phyloP scores from a whole-genome alignment of 1,140 invertebrate genomes.

The Bombus superbus region DNA sequence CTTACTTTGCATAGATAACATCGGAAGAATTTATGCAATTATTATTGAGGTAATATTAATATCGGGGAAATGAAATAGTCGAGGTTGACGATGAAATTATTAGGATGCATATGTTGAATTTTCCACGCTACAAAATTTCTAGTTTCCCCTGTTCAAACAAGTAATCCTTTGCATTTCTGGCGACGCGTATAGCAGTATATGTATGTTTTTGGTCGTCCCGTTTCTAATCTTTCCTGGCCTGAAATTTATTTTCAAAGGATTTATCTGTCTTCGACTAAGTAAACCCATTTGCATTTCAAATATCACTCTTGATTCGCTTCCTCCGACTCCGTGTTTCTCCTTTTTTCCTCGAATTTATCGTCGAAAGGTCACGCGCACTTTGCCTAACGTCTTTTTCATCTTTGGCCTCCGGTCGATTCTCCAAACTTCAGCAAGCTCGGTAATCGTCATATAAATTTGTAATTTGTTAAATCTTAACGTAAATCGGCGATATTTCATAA shows the following conservation, averaged over 20 bases:
- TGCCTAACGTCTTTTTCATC: not conserved
- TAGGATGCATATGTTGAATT: slow-evolving; percentile 26
- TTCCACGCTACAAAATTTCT: not conserved
- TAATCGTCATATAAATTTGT: not conserved
- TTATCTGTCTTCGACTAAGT: slow-evolving; percentile 34
- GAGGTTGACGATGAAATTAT: slow-evolving; percentile 39
- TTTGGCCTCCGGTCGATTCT: not conserved
- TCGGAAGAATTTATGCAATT: not conserved
- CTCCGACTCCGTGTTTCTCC: not conserved
- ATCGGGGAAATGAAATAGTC: not conserved
- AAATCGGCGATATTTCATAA: too few relatives aligned
- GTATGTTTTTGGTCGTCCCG: slow-evolving; percentile 4
- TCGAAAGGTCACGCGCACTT: slow-evolving; percentile 8
- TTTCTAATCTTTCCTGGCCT: slow-evolving; percentile 15
- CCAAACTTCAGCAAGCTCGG: not conserved
- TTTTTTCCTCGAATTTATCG: slow-evolving; percentile 25
- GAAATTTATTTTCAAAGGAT: slow-evolving; percentile 43
- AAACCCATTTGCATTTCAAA: slow-evolving; percentile 47
- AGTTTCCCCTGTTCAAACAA: not conserved
- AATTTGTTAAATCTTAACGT: not conserved
- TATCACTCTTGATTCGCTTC: slow-evolving; percentile 34
- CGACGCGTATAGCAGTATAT: not conserved
- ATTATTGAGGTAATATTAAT: not conserved
- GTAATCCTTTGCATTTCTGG: slow-evolving; percentile 12
- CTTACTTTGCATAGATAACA: not conserved